Percentiles rank a stretch among this genome's conserved stretches.
phyloP scores from a whole-genome alignment of 2,113 vertebrate genomes.

The Siniperca chuatsi region DNA sequence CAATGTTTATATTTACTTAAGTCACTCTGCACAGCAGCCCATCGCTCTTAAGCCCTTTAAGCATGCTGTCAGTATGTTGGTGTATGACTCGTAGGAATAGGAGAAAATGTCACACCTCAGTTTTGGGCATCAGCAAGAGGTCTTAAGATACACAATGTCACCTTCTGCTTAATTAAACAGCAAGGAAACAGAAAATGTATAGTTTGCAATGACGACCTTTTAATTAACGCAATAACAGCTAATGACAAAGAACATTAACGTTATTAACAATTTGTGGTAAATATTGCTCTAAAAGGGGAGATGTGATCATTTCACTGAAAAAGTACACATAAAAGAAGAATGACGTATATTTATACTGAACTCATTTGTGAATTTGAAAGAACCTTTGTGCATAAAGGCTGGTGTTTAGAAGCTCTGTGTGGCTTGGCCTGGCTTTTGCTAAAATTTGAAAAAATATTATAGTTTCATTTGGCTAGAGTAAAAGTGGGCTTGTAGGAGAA shows the following conservation, averaged over 20 bases:
- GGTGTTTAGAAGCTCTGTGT: background rate
- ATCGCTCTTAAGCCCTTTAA: slow-evolving; percentile 60
- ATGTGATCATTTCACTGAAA: background rate
- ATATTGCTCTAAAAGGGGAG: slow-evolving; percentile 20
- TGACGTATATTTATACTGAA: background rate
- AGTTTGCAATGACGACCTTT: slow-evolving; percentile 26
- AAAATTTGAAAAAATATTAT: background rate
- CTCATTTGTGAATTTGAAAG: background rate
- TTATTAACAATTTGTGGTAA: slow-evolving; percentile 6
- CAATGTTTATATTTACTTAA: slow-evolving; percentile 71
- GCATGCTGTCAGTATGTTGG: slow-evolving; percentile 57
- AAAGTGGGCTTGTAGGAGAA: slow-evolving; percentile 1
- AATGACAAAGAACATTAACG: slow-evolving; percentile 29
- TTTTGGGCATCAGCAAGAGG: slow-evolving; percentile 24
- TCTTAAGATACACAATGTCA: slow-evolving; percentile 18
- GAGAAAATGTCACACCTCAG: slow-evolving; percentile 70
- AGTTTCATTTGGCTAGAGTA: slow-evolving; percentile 1
- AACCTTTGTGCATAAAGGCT: background rate
- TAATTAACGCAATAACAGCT: slow-evolving; percentile 18
- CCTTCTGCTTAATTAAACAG: slow-evolving; percentile 60
- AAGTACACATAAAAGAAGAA: background rate
- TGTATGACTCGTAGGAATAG: slow-evolving; percentile 43
- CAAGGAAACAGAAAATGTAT: slow-evolving; percentile 38
- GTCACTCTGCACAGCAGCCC: slow-evolving; percentile 50
- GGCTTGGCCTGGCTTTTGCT: background rate